Conservation (phyloP, 2,888 invertebrate genomes). For the Nomada ferruginata region DNA sequence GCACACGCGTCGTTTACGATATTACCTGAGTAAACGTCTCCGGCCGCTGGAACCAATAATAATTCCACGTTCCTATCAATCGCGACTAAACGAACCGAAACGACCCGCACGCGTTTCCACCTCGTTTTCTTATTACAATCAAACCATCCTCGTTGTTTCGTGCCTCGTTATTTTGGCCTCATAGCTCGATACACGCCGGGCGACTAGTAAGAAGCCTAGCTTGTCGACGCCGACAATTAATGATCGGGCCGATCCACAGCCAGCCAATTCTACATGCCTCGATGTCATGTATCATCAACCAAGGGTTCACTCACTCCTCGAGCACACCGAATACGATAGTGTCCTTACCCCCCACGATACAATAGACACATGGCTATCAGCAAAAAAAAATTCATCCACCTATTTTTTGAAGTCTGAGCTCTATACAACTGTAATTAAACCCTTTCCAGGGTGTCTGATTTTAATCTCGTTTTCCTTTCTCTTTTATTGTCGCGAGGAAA, state of each 20-base stretch:
- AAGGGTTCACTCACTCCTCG: constrained; percentile 14
- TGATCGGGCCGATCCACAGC: constrained; percentile 54
- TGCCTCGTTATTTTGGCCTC: constrained; percentile 58
- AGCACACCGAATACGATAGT: constrained; percentile 7
- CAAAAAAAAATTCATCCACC: no score
- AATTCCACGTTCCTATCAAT: background rate
- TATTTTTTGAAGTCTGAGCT: no score
- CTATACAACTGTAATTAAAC: no score
- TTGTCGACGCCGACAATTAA: constrained; percentile 32
- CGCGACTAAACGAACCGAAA: constrained; percentile 19
- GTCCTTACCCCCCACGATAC: background rate
- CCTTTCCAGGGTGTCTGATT: background rate
- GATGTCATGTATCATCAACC: constrained; percentile 21
- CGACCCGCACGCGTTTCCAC: constrained; percentile 24
- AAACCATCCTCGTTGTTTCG: constrained; percentile 22
- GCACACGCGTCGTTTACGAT: constrained; percentile 56
- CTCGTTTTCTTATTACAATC: constrained; percentile 9
- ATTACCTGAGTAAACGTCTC: constrained; percentile 65
- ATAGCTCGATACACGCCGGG: constrained; percentile 58
- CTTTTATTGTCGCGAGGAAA: constrained; percentile 57
- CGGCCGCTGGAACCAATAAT: constrained; percentile 27
- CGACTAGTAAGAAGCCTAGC: constrained; percentile 59
- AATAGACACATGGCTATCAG: background rate
- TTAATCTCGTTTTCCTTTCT: background rate
- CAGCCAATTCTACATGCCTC: constrained; percentile 65